A percentile compares a stretch with the other conserved stretches of the same genome.
These are phyloP conservation scores for Nemotelus nigrinus DNA, from an alignment of 2,888 invertebrate species.

Conservation along the genomic window DNA sequence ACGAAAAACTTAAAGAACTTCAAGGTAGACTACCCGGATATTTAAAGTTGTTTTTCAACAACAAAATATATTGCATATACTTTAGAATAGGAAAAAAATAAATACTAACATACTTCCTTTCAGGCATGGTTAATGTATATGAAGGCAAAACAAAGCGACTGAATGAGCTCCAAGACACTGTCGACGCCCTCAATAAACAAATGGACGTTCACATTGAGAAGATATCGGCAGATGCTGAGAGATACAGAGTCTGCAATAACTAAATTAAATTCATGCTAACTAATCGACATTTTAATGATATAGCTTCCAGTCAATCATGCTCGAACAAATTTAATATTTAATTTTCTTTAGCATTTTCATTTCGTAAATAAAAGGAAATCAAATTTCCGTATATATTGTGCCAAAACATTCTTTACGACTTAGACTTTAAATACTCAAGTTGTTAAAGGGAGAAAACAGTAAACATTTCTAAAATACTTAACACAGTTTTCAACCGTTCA, in stretches of 20 bases:
- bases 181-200: conserved; percentile 71
- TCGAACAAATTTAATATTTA: neutral
- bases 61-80: neutral
- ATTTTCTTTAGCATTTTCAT: neutral
- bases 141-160: conserved; percentile 70
- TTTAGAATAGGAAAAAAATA: neutral
- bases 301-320: too few relatives aligned
- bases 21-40: conserved; percentile 63
- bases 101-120: conserved; percentile 45
- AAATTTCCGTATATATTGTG: conserved; percentile 28
- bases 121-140: conserved; percentile 71
- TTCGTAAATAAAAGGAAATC: conserved; percentile 23
- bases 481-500: neutral
- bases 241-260: conserved; percentile 70
- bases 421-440: conserved; percentile 20
- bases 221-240: conserved; percentile 71
- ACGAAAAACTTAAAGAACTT: conserved; percentile 77
- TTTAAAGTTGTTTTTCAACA: conserved; percentile 48
- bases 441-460: too few relatives aligned
- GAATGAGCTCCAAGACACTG: conserved; percentile 68
- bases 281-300: too few relatives aligned
- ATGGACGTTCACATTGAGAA: conserved; percentile 71
- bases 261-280: neutral
- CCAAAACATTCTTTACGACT: conserved; percentile 14
- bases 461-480: neutral